A percentile compares a stretch with the other conserved stretches of the same genome.
These are phyloP conservation scores for Verasper variegatus DNA, from an alignment of 2,113 vertebrate genomes.

Conservation along the genomic window DNA sequence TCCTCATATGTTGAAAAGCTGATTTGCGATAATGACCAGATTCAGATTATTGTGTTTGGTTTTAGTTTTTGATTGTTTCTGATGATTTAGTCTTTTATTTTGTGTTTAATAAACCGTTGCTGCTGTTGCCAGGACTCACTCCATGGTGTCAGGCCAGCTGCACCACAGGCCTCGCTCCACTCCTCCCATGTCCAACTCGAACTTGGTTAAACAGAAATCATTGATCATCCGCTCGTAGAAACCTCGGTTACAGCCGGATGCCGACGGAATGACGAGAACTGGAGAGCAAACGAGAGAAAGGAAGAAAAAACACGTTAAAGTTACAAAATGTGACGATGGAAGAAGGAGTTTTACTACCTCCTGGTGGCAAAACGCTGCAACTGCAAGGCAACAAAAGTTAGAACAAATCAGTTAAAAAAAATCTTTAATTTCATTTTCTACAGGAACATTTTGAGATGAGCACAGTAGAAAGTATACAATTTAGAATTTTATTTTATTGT, in stretches of 20 bases:
- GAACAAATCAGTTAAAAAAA: not conserved
- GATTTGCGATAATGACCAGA: no score
- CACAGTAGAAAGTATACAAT: no score
- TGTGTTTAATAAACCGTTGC: not conserved
- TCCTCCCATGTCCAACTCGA: slow-evolving; percentile 62
- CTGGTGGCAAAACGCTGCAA: not conserved
- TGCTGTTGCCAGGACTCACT: slow-evolving; percentile 64
- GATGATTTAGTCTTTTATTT: no score
- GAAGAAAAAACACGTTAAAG: not conserved
- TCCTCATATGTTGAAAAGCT: no score
- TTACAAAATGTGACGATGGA: not conserved
- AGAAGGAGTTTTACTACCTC: no score
- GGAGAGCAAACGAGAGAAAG: not conserved
- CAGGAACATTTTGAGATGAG: no score
- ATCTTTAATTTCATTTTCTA: no score
- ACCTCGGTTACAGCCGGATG: slow-evolving; percentile 42
- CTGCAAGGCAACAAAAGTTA: slow-evolving; percentile 7
- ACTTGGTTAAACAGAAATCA: slow-evolving; percentile 61
- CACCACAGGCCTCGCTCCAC: slow-evolving; percentile 74
- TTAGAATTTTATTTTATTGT: no score
- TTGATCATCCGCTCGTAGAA: slow-evolving; percentile 61
- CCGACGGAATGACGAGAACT: slow-evolving; percentile 51
- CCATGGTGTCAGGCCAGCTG: slow-evolving; percentile 73
- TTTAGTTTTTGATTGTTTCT: no score
- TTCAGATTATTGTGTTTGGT: no score